phyloP scores from a whole-genome alignment of 2,888 invertebrate genomes.

The Cryptocheilus praepositus region DNA sequence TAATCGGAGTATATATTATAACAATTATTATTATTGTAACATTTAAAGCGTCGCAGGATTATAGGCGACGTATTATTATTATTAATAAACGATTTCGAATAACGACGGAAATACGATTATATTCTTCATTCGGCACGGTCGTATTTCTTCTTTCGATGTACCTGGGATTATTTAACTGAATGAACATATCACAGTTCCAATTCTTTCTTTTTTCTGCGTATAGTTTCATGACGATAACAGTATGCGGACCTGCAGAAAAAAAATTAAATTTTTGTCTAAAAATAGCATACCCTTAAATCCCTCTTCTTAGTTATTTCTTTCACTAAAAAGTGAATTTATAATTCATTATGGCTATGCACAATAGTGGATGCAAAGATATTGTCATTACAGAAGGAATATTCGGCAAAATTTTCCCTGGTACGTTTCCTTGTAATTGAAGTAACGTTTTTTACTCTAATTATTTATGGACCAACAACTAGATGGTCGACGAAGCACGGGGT shows the following conservation, averaged over 20 bases:
- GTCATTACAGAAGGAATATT: conserved; percentile 61
- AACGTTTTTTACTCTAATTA: no score
- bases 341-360: conserved; percentile 35
- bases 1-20: conserved; percentile 49
- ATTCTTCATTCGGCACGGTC: conserved; percentile 7
- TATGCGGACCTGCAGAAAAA: conserved; percentile 12
- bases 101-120: conserved; percentile 45
- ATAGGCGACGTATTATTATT: conserved; percentile 50
- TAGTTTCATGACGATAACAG: neutral
- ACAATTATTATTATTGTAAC: conserved; percentile 59
- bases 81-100: conserved; percentile 67
- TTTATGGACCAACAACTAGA: neutral
- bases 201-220: neutral
- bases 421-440: neutral
- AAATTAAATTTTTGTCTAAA: neutral
- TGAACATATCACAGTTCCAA: neutral
- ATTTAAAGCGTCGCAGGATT: conserved; percentile 54
- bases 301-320: no score
- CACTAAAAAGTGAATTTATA: neutral
- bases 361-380: conserved; percentile 57
- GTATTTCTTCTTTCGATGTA: neutral
- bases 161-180: neutral
- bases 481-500: neutral
- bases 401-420: conserved; percentile 57
- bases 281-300: no score